These are phyloP conservation scores for Corythaeola cristata DNA, from an alignment of 2,113 vertebrate species.

Conservation along the genomic window DNA sequence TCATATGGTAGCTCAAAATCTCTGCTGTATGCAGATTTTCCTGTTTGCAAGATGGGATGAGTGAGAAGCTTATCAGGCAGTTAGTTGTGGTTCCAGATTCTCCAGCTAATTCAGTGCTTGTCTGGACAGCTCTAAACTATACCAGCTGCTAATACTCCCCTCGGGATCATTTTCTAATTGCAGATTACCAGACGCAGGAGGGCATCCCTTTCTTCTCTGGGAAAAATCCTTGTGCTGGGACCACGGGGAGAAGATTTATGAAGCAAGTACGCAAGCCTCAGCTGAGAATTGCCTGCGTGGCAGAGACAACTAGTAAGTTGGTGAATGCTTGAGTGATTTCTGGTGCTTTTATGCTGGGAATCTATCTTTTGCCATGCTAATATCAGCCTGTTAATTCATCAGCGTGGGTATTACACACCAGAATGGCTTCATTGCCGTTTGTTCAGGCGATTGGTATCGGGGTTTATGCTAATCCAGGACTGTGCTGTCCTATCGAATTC, in stretches of 20 bases:
- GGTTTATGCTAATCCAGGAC: neutral
- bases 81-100: slow-evolving; percentile 14
- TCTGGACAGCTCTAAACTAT: slow-evolving; percentile 26
- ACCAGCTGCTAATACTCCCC: neutral
- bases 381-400: neutral
- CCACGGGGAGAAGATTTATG: neutral
- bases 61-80: neutral
- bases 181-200: slow-evolving; percentile 15
- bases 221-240: neutral
- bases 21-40: neutral
- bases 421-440: neutral
- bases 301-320: neutral
- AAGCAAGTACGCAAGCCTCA: neutral
- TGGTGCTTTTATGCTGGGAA: neutral
- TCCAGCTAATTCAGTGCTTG: slow-evolving; percentile 8
- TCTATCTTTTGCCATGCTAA: neutral
- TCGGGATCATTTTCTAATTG: neutral
- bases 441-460: neutral
- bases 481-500: neutral
- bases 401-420: neutral
- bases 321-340: neutral
- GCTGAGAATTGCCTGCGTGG: neutral
- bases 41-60: neutral
- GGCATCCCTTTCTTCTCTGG: neutral
- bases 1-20: neutral